Evolutionary conservation across 1,140 invertebrate species (phyloP).

Genomic region (Drosophila tsacasi): DNA sequence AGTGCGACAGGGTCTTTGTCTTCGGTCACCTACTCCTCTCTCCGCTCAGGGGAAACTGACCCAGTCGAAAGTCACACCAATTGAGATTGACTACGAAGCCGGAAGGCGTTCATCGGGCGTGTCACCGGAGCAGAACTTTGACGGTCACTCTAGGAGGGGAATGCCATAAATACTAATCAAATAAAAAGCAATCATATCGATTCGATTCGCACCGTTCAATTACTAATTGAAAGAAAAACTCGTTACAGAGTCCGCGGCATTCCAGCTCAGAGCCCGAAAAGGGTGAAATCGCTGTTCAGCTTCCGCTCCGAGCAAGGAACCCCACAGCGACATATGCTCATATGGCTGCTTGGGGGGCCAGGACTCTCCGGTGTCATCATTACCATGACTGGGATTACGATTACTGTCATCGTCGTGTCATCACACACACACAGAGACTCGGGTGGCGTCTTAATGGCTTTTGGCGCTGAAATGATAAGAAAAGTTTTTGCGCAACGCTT

Average conservation of each 20-base stretch:
- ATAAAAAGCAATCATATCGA: slow-evolving; percentile 16
- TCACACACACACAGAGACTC: slow-evolving; percentile 29
- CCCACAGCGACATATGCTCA: slow-evolving; percentile 58
- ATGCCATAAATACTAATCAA: slow-evolving; percentile 25
- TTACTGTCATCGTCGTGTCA: slow-evolving; percentile 70
- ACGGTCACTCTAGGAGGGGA: not conserved
- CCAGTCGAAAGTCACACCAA: slow-evolving; percentile 25
- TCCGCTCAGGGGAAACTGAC: not conserved
- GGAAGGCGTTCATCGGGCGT: slow-evolving; percentile 21
- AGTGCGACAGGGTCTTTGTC: slow-evolving; percentile 16
- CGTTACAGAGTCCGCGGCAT: slow-evolving; percentile 3
- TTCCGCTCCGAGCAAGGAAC: not conserved
- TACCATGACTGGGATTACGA: slow-evolving; percentile 69
- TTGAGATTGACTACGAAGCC: slow-evolving; percentile 4
- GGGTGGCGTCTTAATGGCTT: slow-evolving; percentile 70
- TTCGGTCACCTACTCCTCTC: not conserved
- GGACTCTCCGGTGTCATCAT: slow-evolving; percentile 68
- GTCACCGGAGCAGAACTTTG: slow-evolving; percentile 3
- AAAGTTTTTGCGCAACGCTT: slow-evolving; percentile 56
- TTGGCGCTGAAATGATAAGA: slow-evolving; percentile 74
- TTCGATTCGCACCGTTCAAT: slow-evolving; percentile 21
- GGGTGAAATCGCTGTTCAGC: slow-evolving; percentile 29
- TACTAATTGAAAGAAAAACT: slow-evolving; percentile 35
- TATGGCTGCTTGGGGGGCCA: slow-evolving; percentile 6
- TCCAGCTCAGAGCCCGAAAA: not conserved